A percentile compares a stretch with the other conserved stretches of the same genome.
phyloP scores from a whole-genome alignment of 2,888 invertebrate species.

The Andrena marginata region DNA sequence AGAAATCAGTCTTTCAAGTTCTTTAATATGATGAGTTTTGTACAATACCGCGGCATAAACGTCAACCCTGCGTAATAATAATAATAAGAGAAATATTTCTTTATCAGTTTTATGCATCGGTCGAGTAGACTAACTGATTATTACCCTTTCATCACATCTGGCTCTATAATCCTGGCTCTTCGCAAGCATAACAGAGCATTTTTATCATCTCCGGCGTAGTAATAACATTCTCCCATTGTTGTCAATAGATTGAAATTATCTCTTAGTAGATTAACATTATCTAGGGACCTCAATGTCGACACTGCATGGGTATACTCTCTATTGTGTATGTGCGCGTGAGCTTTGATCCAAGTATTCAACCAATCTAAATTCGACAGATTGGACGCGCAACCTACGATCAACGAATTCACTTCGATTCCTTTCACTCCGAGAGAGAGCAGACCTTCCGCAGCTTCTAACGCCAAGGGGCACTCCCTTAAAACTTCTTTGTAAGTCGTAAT shows the following conservation, averaged over 20 bases:
- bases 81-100: not conserved
- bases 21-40: constrained; percentile 87
- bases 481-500: constrained; percentile 93
- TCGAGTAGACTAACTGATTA: not conserved
- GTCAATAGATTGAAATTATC: constrained; percentile 90
- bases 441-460: constrained; percentile 91
- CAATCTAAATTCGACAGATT: constrained; percentile 85
- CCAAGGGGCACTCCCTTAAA: constrained; percentile 90
- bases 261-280: constrained; percentile 88
- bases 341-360: constrained; percentile 88
- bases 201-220: constrained; percentile 90
- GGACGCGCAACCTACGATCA: constrained; percentile 88
- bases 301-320: constrained; percentile 90
- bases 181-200: constrained; percentile 88
- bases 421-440: constrained; percentile 90
- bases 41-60: constrained; percentile 88
- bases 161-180: constrained; percentile 83
- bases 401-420: constrained; percentile 91
- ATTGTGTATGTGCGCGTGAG: constrained; percentile 88
- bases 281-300: constrained; percentile 88
- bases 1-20: constrained; percentile 88
- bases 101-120: not conserved
- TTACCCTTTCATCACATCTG: constrained; percentile 82
- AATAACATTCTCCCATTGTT: constrained; percentile 90
- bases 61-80: constrained; percentile 86